phyloP scores from a whole-genome alignment of 2,888 invertebrate genomes.

The Deladenus siricidicola region DNA sequence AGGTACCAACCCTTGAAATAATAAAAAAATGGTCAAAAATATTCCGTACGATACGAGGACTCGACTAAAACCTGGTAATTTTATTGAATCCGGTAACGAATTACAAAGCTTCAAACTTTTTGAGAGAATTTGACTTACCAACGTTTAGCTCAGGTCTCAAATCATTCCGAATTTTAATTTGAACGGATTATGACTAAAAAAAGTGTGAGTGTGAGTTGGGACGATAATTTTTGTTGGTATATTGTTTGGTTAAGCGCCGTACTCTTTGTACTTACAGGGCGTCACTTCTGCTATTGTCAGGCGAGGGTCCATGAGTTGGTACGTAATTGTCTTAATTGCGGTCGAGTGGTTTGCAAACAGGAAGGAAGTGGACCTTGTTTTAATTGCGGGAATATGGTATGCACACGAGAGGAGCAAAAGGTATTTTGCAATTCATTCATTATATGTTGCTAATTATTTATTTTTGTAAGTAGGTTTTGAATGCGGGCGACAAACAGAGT shows the following conservation, averaged over 20 bases:
- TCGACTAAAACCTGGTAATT: constrained; percentile 9
- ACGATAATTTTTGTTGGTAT: too few species aligned
- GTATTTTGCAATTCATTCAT: constrained; percentile 11
- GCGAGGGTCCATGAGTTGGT: constrained; percentile 79
- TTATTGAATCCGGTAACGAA: too few species aligned
- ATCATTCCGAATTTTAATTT: not conserved
- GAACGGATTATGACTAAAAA: too few species aligned
- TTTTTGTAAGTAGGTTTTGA: constrained; percentile 19
- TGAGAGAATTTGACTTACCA: too few species aligned
- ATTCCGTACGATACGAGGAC: not conserved
- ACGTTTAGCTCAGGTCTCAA: too few species aligned
- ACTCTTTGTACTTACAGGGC: constrained; percentile 59
- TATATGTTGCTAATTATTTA: not conserved
- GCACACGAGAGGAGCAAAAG: constrained; percentile 44
- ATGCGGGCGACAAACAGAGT: constrained; percentile 9
- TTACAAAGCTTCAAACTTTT: too few species aligned
- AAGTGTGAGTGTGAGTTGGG: too few species aligned
- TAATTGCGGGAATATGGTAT: constrained; percentile 77
- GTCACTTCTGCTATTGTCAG: constrained; percentile 82
- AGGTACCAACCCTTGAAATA: not conserved
- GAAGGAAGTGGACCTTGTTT: constrained; percentile 95
- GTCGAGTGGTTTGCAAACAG: constrained; percentile 77
- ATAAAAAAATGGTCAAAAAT: not conserved
- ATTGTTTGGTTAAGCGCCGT: too few species aligned
- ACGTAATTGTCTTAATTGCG: constrained; percentile 86